Conservation (phyloP, 2,113 vertebrate genomes). For the Mystacornis crossleyi region DNA sequence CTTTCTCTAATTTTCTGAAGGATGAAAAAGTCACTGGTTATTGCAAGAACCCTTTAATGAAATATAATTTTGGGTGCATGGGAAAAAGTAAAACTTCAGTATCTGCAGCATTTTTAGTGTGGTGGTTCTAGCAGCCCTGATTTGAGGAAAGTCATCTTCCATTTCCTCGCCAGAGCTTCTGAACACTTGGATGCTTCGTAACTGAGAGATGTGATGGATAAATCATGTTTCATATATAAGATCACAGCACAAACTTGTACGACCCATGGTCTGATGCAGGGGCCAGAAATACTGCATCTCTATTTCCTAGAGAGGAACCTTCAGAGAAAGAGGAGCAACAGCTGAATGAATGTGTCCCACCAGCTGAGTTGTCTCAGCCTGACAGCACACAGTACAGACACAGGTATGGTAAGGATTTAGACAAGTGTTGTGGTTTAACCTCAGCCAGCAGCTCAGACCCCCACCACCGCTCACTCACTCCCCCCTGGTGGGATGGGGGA, state of each 20-base stretch:
- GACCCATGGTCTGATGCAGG: neutral
- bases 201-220: neutral
- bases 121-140: neutral
- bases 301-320: neutral
- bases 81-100: neutral
- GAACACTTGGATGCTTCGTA: neutral
- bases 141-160: neutral
- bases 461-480: neutral
- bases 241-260: neutral
- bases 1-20: neutral
- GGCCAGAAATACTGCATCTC: neutral
- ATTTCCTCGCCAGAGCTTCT: neutral
- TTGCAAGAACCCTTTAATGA: neutral
- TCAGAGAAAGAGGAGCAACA: neutral
- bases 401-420: neutral
- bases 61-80: neutral
- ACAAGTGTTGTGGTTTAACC: neutral
- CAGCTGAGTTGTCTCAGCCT: neutral
- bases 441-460: neutral
- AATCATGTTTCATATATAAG: neutral
- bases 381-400: neutral
- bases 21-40: neutral
- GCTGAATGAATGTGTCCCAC: neutral
- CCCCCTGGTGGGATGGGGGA: neutral
- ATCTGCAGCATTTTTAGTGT: neutral